Conservation (phyloP, 1,140 invertebrate genomes). For the Lasioglossum albipes region DNA sequence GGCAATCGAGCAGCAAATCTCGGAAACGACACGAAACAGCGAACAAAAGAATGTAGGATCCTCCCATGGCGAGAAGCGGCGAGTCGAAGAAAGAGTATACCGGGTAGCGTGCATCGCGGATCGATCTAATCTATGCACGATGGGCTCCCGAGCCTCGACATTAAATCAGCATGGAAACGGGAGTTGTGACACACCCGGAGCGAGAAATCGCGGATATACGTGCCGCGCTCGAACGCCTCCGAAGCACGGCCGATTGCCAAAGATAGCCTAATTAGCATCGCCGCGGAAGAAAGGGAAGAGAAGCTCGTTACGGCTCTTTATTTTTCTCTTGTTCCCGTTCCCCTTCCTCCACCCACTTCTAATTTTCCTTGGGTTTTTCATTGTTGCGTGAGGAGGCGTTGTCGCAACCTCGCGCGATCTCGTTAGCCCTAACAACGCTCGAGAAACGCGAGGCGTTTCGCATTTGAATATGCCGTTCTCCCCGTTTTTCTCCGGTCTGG, state of each 20-base stretch:
- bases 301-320: slow-evolving; percentile 42
- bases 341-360: neutral
- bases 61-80: neutral
- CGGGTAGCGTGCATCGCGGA: neutral
- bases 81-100: neutral
- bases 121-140: neutral
- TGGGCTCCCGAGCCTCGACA: neutral
- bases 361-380: slow-evolving; percentile 24
- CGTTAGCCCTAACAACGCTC: slow-evolving; percentile 2
- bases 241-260: slow-evolving; percentile 32
- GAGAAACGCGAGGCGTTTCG: neutral
- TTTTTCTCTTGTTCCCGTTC: slow-evolving; percentile 39
- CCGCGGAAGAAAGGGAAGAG: neutral
- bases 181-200: slow-evolving; percentile 12
- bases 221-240: slow-evolving; percentile 10
- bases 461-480: neutral
- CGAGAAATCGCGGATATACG: slow-evolving; percentile 9
- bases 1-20: too few relatives aligned
- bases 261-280: slow-evolving; percentile 33
- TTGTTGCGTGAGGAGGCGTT: neutral
- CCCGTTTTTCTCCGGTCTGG: neutral
- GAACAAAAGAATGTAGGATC: neutral
- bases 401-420: slow-evolving; percentile 15
- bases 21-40: too few relatives aligned
- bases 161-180: neutral